A percentile compares a stretch with the other conserved stretches of the same genome.
These are phyloP conservation scores for Tiphia femorata DNA, from an alignment of 2,888 invertebrate species.

Conservation along the genomic window DNA sequence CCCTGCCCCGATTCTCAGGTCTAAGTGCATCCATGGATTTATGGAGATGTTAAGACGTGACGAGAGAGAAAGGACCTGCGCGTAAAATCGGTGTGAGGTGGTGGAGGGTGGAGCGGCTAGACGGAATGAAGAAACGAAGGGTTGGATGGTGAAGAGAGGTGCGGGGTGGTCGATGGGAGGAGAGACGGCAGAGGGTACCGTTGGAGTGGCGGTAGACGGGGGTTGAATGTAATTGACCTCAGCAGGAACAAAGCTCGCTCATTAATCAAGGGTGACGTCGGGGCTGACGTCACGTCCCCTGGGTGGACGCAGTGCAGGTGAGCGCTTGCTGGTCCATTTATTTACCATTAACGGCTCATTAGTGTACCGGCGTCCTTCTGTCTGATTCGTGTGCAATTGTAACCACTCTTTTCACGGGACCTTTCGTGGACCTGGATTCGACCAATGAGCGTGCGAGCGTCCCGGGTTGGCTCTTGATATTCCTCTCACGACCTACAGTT, in stretches of 20 bases:
- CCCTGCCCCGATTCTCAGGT: not conserved
- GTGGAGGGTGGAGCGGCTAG: no score
- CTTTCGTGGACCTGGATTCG: no score
- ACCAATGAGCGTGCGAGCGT: no score
- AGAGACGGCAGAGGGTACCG: conserved; percentile 13
- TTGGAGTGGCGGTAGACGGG: conserved; percentile 22
- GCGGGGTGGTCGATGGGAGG: no score
- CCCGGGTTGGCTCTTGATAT: no score
- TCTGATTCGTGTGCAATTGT: conserved; percentile 28
- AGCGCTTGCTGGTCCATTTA: conserved; percentile 58
- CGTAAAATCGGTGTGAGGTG: no score
- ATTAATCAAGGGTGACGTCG: conserved; percentile 61
- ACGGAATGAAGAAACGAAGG: not conserved
- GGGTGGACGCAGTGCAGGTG: conserved; percentile 49
- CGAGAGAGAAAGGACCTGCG: not conserved
- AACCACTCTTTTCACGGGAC: conserved; percentile 28
- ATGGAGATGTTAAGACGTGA: not conserved
- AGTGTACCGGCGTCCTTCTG: conserved; percentile 46
- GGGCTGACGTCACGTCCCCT: conserved; percentile 53
- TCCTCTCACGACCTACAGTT: no score
- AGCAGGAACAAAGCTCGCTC: conserved; percentile 56
- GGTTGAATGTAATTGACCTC: conserved; percentile 54
- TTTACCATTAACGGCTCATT: conserved; percentile 65
- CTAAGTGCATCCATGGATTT: not conserved
- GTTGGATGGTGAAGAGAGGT: no score